These are phyloP conservation scores for Limnephilus marmoratus DNA, from an alignment of 2,888 invertebrate genomes.

Conservation along the genomic window DNA sequence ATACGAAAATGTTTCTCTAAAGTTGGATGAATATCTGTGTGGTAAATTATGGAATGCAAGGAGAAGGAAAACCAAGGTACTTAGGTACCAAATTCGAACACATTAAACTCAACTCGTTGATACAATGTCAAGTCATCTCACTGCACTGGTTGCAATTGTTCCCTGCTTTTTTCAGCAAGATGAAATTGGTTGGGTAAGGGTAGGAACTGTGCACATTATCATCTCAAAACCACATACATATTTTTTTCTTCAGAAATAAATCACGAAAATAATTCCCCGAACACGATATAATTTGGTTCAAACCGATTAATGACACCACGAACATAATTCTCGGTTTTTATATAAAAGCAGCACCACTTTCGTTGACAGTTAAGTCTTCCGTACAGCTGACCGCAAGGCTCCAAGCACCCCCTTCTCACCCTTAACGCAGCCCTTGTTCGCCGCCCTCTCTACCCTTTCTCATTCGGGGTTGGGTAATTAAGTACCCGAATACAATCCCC, in stretches of 20 bases:
- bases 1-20: too few species aligned
- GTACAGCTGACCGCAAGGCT: constrained; percentile 19
- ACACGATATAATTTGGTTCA: not conserved
- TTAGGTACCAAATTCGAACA: too few species aligned
- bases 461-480: constrained; percentile 25
- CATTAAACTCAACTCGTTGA: too few species aligned
- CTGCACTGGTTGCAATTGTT: too few species aligned
- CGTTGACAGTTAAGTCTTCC: constrained; percentile 20
- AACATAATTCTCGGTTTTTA: not conserved
- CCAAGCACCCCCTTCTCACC: not conserved
- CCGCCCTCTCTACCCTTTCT: constrained; percentile 7
- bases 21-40: too few species aligned
- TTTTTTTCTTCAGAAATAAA: not conserved
- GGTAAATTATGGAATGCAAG: too few species aligned
- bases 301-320: not conserved
- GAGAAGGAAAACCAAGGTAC: too few species aligned
- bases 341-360: not conserved
- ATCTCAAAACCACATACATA: too few species aligned
- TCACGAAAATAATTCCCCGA: not conserved
- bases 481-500: constrained; percentile 11
- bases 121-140: too few species aligned
- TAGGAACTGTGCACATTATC: too few species aligned
- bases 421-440: not conserved
- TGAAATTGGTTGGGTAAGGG: too few species aligned
- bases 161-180: too few species aligned